Evolutionary conservation across 2,797 vertebrate species (phyloP), one percentile per base, ranked within the genome.

Genomic region (Crocodylus rhombifer): DNA sequence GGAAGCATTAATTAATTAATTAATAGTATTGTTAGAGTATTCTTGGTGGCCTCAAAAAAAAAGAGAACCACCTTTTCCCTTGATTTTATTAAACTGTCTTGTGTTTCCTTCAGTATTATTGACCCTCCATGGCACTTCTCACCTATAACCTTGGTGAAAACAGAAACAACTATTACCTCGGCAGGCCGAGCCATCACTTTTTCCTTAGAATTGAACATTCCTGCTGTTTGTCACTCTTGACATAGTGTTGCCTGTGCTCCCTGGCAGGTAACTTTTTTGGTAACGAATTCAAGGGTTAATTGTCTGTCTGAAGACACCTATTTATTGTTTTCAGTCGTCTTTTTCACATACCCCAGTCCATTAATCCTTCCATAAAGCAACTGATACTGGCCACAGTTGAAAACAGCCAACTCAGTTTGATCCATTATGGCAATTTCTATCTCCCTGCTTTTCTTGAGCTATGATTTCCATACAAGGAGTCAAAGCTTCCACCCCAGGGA

Each of bases 261-360:
- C 57, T 33, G 14, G 14, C 14, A 14, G 21, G 23, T 60, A 13
- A 23, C n/a, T 58, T 5, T 23, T 60, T 23, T 20, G 42, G 33
- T 77, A 77, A 33, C 21, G 57, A 82, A 3, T 76, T 88, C 20
- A 69, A 69, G 30, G 10, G 17, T 69, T 55, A 1, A 14, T 16
- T 6, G 56, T 33, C 11, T 51, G 20, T 64, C 30, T 69, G n/a
- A 69, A 76, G 18, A 65, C 30, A 57, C 84, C 75, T 67, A 60
- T n/a, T 58, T 60, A 18, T 10, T 15, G 12, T 62, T 75, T 76
- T 79, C 85, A 13, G 9, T 4, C 0, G 9, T 4, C 0, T 0
- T 57, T 57, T 17, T 1, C 55, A 55, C 30, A 26, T 21, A 28
- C 63, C n/a, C 23, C 65, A 74, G 55, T 5, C 13, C 16, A 33